Evolutionary conservation across 2,888 invertebrate genomes (phyloP), one percentile per base, ranked within the genome.

Genomic region (Ochropleura leucogaster): DNA sequence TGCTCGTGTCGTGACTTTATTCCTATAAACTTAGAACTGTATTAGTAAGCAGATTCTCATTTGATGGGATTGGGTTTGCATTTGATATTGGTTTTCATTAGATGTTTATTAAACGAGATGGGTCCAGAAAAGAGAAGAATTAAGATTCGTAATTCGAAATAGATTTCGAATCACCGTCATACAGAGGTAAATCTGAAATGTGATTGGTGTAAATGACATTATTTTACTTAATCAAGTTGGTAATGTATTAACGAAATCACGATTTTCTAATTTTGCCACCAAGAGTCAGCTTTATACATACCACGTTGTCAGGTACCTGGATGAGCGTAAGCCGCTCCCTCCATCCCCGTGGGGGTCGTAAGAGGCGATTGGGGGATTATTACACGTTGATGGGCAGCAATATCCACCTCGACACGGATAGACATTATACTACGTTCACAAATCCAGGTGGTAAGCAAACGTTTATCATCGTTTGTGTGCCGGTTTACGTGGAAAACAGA

Each of bases 371-470:
- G 76, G 79, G 64, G 71, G 64, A 80, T 80, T 76, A 80, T 80
- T 76, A 80, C 60, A 68, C 70, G 81, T 76, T 80, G 76, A 80
- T 80, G 63, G 67, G 67, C 66, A 64, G 80, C 80, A 80, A 79
- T 80, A 79, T 80, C 67, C 53, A 79, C 74, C 63, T 79, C 80
- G 69, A 66, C 69, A 64, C 63, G 53, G 75, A 55, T 64, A 80
- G 46, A 47, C 79, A 70, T 67, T 70, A 75, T 67, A 67, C 70
- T 64, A 59, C 51, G 59, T 66, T 68, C 63, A 64, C 63, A 80
- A 70, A 75, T 70, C 60, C 63, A 74, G 80, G 55, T 64, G 53
- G 51, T 51, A 57, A 47, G 55, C 78, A 73, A 68, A 73, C 59
- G 53, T 79, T 79, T 49, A 47, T 57, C 46, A 57, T 57, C 72